Conservation (phyloP, 2,797 vertebrate genomes). For the Ateles fusciceps region DNA sequence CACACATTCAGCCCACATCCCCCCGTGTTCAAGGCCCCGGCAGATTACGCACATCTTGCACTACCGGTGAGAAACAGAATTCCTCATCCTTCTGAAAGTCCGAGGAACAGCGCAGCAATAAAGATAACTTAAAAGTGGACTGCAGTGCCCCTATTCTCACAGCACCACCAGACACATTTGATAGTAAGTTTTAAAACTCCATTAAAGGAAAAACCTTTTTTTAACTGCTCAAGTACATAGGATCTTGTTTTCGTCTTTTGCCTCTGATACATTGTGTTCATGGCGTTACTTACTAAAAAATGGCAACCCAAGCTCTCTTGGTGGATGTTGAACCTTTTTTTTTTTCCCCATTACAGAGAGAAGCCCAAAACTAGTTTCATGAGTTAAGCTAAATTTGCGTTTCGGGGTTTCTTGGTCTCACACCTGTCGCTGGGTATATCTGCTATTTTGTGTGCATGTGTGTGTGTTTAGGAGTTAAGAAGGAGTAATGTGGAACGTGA, state of each 20-base stretch:
- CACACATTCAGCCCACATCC: neutral
- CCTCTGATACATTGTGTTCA: neutral
- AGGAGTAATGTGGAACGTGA: neutral
- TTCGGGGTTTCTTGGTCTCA: neutral
- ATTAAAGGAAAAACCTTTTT: neutral
- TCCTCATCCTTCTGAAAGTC: neutral
- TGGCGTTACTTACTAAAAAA: neutral
- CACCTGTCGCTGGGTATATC: neutral
- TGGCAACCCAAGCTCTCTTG: neutral
- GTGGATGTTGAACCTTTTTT: neutral
- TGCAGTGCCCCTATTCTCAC: neutral
- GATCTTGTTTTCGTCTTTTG: neutral
- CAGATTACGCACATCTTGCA: neutral
- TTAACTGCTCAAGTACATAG: neutral
- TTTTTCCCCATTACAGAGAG: neutral
- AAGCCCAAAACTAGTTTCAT: neutral
- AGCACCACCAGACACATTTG: neutral
- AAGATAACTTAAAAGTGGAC: conserved; percentile 5
- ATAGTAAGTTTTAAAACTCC: neutral
- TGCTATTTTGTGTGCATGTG: neutral
- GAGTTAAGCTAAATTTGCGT: neutral
- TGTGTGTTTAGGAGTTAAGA: neutral
- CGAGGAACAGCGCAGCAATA: neutral
- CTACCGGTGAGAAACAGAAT: neutral
- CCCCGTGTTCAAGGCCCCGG: neutral